These are phyloP conservation scores for Lydus trimaculatus DNA, from an alignment of 2,888 invertebrate genomes.

Conservation along the genomic window DNA sequence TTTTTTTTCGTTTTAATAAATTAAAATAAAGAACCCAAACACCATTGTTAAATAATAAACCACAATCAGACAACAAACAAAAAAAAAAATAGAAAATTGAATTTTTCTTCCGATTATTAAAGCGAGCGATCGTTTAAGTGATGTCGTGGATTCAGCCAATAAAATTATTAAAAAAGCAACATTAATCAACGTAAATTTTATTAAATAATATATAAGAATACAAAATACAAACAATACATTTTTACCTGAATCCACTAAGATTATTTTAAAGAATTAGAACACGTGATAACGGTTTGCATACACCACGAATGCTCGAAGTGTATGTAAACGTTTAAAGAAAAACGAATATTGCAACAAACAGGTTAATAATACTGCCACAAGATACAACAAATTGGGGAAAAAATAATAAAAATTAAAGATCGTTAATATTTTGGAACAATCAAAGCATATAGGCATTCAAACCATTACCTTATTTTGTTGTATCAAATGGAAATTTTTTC, in stretches of 20 bases:
- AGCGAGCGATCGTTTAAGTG: neutral
- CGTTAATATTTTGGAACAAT: neutral
- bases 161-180: neutral
- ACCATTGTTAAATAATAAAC: neutral
- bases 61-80: neutral
- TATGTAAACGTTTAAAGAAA: neutral
- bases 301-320: no score
- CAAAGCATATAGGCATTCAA: neutral
- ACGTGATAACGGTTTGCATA: no score
- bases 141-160: neutral
- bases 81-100: neutral
- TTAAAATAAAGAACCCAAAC: neutral
- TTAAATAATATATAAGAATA: neutral
- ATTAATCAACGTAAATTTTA: neutral
- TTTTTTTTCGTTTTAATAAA: neutral
- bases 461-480: constrained; percentile 83
- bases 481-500: constrained; percentile 96
- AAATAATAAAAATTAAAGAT: neutral
- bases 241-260: constrained; percentile 8
- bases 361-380: constrained; percentile 5
- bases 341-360: neutral
- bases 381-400: neutral
- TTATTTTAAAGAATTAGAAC: neutral
- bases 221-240: constrained; percentile 7
- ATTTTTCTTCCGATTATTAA: neutral